Evolutionary conservation across 2,113 vertebrate species (phyloP), one percentile per base, ranked within the genome.

Genomic region (Hydrolagus affinis): DNA sequence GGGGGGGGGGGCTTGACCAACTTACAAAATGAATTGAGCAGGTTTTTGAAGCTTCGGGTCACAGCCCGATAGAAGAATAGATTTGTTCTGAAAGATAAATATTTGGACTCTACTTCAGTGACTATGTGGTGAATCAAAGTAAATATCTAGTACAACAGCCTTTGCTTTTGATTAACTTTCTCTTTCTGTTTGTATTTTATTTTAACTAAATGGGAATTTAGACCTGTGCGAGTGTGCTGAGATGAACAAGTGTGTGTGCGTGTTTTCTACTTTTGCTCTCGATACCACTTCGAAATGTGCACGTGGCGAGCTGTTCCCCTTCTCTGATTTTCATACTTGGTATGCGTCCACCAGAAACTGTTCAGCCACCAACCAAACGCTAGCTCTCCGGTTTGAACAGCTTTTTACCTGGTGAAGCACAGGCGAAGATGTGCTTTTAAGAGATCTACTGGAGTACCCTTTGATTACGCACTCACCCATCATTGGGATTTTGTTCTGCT

Each of bases 91-190:
- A 44, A 44, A 44, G 44, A 80, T 32, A 83, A 83, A 62, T 44
- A 44, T 68, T 83, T 83, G 62, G 62, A 83, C 78, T 83, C 28
- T 44, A 44, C 44, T 44, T 44, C 15, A 30, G 25, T 83, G 62
- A 83, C 44, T 44, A 83, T 83, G 78, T 83, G 78, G 78, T 62
- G 32, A 83, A 83, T 66, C 60, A 68, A 83, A 64, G 78, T 83
- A 83, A 83, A 68, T 62, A 68, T 83, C 78, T 83, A 19, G 25
- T 83, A 17, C 78, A 68, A 83, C 44, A 83, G 78, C 62, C 62
- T 64, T 9, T 44, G 44, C 59, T 68, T 83, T 83, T 68, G 78
- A 64, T 75, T 30, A 75, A 75, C 32, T 19, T 62, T 83, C 28
- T 14, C 60, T 23, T 23, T 77, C 44, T 77, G 15, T 78, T 44